Percentiles rank a stretch among this genome's conserved stretches.
phyloP scores from a whole-genome alignment of 2,888 invertebrate genomes.

The Cheilosia urbana region DNA sequence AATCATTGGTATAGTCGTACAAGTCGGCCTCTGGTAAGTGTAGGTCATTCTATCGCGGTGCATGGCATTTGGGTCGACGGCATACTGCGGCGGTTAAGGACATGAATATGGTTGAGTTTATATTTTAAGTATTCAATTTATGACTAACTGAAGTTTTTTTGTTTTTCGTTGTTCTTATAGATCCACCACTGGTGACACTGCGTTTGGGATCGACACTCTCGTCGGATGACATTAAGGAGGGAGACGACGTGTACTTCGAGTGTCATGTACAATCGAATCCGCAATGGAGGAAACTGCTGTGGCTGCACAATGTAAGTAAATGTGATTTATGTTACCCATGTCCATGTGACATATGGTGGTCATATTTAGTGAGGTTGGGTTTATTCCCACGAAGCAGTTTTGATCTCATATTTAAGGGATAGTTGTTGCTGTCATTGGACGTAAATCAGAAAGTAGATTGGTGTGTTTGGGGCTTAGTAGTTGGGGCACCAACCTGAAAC shows the following conservation, averaged over 20 bases:
- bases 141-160: conserved; percentile 43
- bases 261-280: conserved; percentile 96
- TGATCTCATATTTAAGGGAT: too few relatives aligned
- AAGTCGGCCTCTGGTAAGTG: conserved; percentile 12
- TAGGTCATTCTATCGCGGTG: conserved; percentile 30
- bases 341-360: not conserved
- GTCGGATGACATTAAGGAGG: conserved; percentile 95
- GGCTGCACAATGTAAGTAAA: conserved; percentile 91
- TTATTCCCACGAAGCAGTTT: too few relatives aligned
- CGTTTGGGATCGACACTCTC: conserved; percentile 93
- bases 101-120: not conserved
- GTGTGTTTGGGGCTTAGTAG: too few relatives aligned
- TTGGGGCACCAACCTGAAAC: too few relatives aligned
- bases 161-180: conserved; percentile 85
- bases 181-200: conserved; percentile 93
- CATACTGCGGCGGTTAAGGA: conserved; percentile 3
- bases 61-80: conserved; percentile 23
- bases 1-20: conserved; percentile 38
- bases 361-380: not conserved
- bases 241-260: conserved; percentile 96
- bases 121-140: conserved; percentile 52
- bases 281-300: conserved; percentile 91
- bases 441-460: too few relatives aligned
- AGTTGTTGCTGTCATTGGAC: too few relatives aligned
- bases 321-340: conserved; percentile 26